Base-by-base conservation (phyloP, 2,113 vertebrate genomes). In the Apaloderma vittatum region DNA sequence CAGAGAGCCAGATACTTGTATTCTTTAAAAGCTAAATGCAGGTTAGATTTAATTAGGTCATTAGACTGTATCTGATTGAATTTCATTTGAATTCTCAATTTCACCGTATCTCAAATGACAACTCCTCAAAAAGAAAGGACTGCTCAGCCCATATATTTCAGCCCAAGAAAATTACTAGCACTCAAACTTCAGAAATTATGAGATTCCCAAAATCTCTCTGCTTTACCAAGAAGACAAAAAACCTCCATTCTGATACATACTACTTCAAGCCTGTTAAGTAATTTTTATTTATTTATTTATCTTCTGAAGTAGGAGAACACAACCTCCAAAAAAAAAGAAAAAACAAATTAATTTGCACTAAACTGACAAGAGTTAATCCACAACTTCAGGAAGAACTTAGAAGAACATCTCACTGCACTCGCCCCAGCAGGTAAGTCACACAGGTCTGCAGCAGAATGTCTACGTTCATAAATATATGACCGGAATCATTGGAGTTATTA, bases 11-110 rank as follows among this genome's bases (percentile, higher is more conserved):
- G 24, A 45, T 48, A 80, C 68, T 58, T 23, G 43, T 70, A 80
- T 61, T 71, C 62, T 79, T 45, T 58, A 81, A 61, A 34, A 90
- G 62, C 45, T 88, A 97, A 96, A 86, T 30, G 52, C 73, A 86
- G 43, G 22, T 67, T 55, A 92, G 22, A 83, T 86, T 54, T 88
- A 92, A 90, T 67, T 49, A 94, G 58, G 37, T 72, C 57, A 71
- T 91, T 72, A 81, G 30, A 67, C n/a, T 36, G 27, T 32, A 57
- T 54, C 32, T 88, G 23, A 9, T n/a, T 83, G 65, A 4, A 49
- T 85, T 93, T 84, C 46, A 79, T 65, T 89, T 91, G 52, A 89
- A 91, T 82, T 75, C 23, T 89, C 73, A 82, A 37, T 72, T 34
- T 82, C 26, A 72, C 24, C 45, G 78, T 77, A 43, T 52, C 67